These are phyloP conservation scores for Phasianus colchicus DNA, from an alignment of 2,113 vertebrate genomes.

Conservation along the genomic window DNA sequence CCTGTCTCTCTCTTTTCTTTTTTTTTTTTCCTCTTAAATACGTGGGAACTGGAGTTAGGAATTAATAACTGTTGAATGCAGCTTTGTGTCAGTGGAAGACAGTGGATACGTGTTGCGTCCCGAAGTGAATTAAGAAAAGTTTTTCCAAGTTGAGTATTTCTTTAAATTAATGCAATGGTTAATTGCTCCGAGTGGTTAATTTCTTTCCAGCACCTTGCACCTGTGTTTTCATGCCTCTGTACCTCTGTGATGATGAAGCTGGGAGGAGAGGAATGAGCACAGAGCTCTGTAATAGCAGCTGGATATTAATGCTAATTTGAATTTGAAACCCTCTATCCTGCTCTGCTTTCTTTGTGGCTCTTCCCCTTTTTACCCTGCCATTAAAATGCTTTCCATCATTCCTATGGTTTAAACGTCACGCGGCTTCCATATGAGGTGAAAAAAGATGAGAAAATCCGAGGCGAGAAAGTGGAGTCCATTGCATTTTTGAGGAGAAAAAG, in stretches of 20 bases:
- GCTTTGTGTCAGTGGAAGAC: slow-evolving; percentile 32
- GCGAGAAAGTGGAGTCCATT: not conserved
- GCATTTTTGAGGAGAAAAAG: not conserved
- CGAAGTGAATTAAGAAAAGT: slow-evolving; percentile 17
- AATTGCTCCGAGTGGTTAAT: slow-evolving; percentile 58
- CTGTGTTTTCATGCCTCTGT: slow-evolving; percentile 53
- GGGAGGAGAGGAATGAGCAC: not conserved
- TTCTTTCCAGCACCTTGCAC: slow-evolving; percentile 45
- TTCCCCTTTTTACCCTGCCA: not conserved
- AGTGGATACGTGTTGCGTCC: slow-evolving; percentile 46
- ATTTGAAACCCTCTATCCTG: slow-evolving; percentile 3
- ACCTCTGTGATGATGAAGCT: slow-evolving; percentile 32
- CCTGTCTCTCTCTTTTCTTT: not conserved
- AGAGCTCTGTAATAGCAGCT: slow-evolving; percentile 52
- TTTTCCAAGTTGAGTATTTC: slow-evolving; percentile 42
- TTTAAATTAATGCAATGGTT: slow-evolving; percentile 62
- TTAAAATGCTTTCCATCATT: slow-evolving; percentile 15
- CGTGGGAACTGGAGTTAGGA: slow-evolving; percentile 17
- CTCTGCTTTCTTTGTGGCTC: slow-evolving; percentile 35
- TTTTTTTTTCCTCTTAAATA: not conserved
- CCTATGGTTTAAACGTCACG: not conserved
- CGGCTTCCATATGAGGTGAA: not conserved
- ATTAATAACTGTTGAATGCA: not conserved
- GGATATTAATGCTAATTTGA: slow-evolving; percentile 28
- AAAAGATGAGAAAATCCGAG: not conserved